Percentiles rank a stretch among this genome's conserved stretches.
These are phyloP conservation scores for Lymantria monacha DNA, from an alignment of 2,888 invertebrate species.

Conservation along the genomic window DNA sequence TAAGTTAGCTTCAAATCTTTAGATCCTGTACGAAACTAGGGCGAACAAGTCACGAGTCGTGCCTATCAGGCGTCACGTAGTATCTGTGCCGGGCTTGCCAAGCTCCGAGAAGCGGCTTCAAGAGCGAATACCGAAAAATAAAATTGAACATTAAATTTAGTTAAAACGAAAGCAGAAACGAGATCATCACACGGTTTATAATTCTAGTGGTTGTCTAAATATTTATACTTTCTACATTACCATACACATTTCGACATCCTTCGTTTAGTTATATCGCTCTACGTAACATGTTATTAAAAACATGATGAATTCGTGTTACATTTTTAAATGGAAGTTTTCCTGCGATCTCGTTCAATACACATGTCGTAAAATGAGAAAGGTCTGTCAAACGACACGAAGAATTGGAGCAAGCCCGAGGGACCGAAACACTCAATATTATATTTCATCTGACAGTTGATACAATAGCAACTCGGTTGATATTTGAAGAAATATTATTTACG, in stretches of 20 bases:
- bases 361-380: constrained; percentile 75
- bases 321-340: constrained; percentile 29
- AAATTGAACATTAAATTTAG: constrained; percentile 30
- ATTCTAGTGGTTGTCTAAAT: constrained; percentile 37
- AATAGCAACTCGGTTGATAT: constrained; percentile 57
- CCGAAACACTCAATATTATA: constrained; percentile 68
- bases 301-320: constrained; percentile 16
- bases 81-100: constrained; percentile 24
- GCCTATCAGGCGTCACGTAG: constrained; percentile 57
- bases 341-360: constrained; percentile 33
- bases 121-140: constrained; percentile 28
- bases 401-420: constrained; percentile 71
- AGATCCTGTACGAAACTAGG: constrained; percentile 74
- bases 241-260: constrained; percentile 28
- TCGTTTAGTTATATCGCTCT: constrained; percentile 20
- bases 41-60: constrained; percentile 74
- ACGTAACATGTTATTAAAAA: constrained; percentile 15
- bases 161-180: constrained; percentile 40
- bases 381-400: constrained; percentile 75
- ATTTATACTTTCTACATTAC: constrained; percentile 41
- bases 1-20: constrained; percentile 56
- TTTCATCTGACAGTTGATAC: constrained; percentile 75
- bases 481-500: constrained; percentile 63
- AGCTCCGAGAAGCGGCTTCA: constrained; percentile 12
- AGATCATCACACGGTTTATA: constrained; percentile 39